Conservation (phyloP, 2,888 invertebrate species). For the Campoplex capitator region DNA sequence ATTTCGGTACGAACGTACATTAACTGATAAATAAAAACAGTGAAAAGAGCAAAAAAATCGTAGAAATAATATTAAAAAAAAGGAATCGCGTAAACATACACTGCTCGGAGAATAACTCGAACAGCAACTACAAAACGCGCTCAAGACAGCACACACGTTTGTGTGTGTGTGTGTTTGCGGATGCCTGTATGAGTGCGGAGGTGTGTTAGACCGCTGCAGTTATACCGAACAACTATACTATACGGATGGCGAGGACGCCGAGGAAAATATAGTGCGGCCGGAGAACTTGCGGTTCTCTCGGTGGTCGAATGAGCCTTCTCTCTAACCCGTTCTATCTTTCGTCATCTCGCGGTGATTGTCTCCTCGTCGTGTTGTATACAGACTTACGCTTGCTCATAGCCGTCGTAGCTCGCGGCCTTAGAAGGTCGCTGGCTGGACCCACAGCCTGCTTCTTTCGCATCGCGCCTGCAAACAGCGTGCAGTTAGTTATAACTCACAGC, state of each 20-base stretch:
- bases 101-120: background rate
- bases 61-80: constrained; percentile 20
- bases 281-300: constrained; percentile 50
- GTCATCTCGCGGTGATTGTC: constrained; percentile 46
- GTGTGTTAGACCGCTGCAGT: constrained; percentile 62
- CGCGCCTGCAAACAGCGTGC: constrained; percentile 71
- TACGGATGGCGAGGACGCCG: constrained; percentile 49
- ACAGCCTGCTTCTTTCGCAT: constrained; percentile 81
- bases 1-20: background rate
- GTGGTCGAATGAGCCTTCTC: constrained; percentile 60
- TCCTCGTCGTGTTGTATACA: constrained; percentile 30
- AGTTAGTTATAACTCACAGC: constrained; percentile 75
- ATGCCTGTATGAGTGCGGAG: background rate
- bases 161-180: background rate
- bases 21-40: constrained; percentile 14
- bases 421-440: constrained; percentile 81
- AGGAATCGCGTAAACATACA: constrained; percentile 59
- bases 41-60: constrained; percentile 4
- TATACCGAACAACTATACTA: constrained; percentile 36
- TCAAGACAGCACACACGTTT: background rate
- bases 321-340: constrained; percentile 52
- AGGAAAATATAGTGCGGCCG: constrained; percentile 63
- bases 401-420: constrained; percentile 76
- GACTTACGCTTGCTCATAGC: constrained; percentile 44
- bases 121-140: background rate